These are phyloP conservation scores for Pristionchus fissidentatus DNA, from an alignment of 2,888 invertebrate species.

Conservation along the genomic window DNA sequence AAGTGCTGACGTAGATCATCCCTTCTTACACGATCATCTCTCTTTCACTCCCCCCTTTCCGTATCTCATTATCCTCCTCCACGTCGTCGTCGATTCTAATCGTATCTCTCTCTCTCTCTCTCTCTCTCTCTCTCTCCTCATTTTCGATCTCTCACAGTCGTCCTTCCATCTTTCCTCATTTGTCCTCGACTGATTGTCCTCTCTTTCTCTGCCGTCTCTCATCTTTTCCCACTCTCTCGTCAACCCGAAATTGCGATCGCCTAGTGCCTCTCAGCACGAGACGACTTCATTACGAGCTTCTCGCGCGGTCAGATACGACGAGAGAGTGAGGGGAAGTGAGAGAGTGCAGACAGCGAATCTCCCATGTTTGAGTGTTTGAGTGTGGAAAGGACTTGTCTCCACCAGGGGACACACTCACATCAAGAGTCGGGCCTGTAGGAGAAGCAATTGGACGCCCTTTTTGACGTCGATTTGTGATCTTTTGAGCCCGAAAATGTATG, in stretches of 20 bases:
- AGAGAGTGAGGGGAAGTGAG: not conserved
- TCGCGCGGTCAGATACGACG: not conserved
- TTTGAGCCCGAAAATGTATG: too few species aligned
- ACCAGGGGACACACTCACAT: not conserved
- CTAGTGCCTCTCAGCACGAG: constrained; percentile 37
- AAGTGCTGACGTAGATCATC: too few species aligned
- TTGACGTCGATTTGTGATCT: too few species aligned
- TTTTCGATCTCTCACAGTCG: constrained; percentile 36
- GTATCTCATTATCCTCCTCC: constrained; percentile 10
- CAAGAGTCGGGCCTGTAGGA: too few species aligned
- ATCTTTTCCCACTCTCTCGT: not conserved
- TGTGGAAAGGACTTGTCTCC: not conserved
- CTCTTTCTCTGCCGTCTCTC: not conserved
- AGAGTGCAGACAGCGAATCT: not conserved
- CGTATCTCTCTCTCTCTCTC: not conserved
- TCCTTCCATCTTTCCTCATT: not conserved
- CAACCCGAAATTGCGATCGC: constrained; percentile 34
- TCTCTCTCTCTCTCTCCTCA: not conserved
- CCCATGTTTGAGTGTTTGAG: not conserved
- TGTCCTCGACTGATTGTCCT: constrained; percentile 34
- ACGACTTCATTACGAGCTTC: constrained; percentile 11
- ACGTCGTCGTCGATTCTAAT: not conserved
- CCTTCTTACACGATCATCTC: constrained; percentile 15
- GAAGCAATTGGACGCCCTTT: too few species aligned
- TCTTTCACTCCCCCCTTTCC: not conserved